A percentile compares a stretch with the other conserved stretches of the same genome.
Evolutionary conservation across 2,113 vertebrate genomes (phyloP).

Genomic region (Limnothrissa miodon): DNA sequence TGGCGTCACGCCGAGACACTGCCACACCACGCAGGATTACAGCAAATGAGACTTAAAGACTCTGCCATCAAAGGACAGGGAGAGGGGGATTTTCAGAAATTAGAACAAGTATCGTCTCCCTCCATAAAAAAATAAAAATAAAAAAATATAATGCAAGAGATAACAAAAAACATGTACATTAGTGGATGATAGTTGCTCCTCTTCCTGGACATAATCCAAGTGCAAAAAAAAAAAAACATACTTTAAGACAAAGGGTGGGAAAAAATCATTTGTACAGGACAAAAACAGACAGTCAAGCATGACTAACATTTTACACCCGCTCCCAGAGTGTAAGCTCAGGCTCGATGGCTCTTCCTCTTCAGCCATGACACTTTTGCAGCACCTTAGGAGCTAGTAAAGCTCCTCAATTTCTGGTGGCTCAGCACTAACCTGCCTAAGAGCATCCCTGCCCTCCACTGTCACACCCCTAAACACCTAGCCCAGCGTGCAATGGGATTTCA

Average conservation of each 20-base stretch:
- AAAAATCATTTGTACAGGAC: background rate
- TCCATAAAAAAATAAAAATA: background rate
- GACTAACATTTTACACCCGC: conserved; percentile 7
- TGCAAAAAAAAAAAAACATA: background rate
- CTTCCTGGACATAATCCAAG: background rate
- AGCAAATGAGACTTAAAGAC: conserved; percentile 63
- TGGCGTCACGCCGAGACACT: conserved; percentile 68
- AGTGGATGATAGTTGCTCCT: background rate
- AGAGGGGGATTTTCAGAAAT: conserved; percentile 44
- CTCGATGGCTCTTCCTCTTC: background rate
- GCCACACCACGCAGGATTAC: conserved; percentile 66
- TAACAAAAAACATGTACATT: background rate
- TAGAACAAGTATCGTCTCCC: conserved; percentile 23
- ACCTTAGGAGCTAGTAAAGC: background rate
- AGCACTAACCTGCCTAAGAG: background rate
- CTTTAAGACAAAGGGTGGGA: background rate
- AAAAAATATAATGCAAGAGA: background rate
- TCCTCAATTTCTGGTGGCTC: conserved; percentile 11
- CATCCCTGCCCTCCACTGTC: background rate
- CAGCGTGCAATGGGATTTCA: background rate
- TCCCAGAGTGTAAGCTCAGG: background rate
- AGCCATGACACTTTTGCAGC: background rate
- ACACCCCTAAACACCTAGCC: background rate
- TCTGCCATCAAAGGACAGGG: conserved; percentile 59
- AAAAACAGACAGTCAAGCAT: background rate